Evolutionary conservation across 2,888 invertebrate species (phyloP).

Genomic region (Mesorhabditis spiculigera): DNA sequence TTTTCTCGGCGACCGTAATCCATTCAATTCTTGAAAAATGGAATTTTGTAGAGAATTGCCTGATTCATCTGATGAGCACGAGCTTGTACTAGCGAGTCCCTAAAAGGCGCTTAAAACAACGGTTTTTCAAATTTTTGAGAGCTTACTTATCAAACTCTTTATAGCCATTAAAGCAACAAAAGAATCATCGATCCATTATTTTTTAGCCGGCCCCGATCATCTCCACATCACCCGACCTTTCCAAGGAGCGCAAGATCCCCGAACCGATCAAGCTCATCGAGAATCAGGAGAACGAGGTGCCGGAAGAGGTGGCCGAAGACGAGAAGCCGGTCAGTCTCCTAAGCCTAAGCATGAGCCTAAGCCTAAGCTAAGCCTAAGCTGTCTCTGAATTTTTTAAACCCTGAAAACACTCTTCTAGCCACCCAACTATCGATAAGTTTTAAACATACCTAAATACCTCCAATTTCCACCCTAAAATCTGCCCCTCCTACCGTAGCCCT

Average conservation of each 20-base stretch:
- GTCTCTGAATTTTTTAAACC: not conserved
- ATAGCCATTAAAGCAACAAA: not conserved
- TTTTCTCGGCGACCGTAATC: no score
- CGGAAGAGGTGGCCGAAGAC: slow-evolving; percentile 63
- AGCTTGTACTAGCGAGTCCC: no score
- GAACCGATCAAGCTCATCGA: slow-evolving; percentile 38
- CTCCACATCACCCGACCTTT: slow-evolving; percentile 8
- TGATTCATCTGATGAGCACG: no score
- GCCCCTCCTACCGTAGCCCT: not conserved
- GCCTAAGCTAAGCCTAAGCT: not conserved
- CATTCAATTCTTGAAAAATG: no score
- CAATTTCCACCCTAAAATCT: not conserved
- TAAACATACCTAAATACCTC: not conserved
- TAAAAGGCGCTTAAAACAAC: no score
- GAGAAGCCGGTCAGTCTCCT: slow-evolving; percentile 76
- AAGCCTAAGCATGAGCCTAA: not conserved
- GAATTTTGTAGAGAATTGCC: no score
- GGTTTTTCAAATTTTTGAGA: no score
- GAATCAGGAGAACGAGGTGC: slow-evolving; percentile 28
- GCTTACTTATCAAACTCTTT: no score
- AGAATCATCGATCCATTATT: slow-evolving; percentile 6
- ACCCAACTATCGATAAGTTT: not conserved
- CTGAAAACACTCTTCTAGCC: not conserved
- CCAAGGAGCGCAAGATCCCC: slow-evolving; percentile 25
- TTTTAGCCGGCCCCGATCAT: slow-evolving; percentile 5